Evolutionary conservation across 1,140 invertebrate species (phyloP), one percentile per base, ranked within the genome.

Genomic region (Drosophila saltans): DNA sequence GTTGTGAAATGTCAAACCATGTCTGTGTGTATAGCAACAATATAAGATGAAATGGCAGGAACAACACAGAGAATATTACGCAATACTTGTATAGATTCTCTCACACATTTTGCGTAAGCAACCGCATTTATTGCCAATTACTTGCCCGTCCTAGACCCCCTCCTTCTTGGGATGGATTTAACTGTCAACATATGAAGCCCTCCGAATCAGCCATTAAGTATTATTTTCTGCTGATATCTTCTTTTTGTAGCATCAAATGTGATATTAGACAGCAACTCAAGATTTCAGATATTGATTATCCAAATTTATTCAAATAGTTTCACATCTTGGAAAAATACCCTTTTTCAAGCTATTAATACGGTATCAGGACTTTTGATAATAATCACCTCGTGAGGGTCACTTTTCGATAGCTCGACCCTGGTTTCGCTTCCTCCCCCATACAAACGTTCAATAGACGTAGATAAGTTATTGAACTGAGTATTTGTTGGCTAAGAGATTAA

Each of bases 401-500:
- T 52, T 52, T 10, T 11, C 21, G 21, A 80, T 80, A 62, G 59
- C 55, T 52, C 65, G 72, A 41, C 74, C 66, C 64, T 76, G 39
- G 45, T 55, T 76, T 68, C 66, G 66, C 72, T 83, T 86, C 71
- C 78, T 78, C 72, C 43, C 70, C 68, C 68, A 56, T 77, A 68
- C 66, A 74, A 33, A 63, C 56, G 70, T 68, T 58, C 57, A 41
- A 39, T 57, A 59, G 52, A 78, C 80, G 73, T 89, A 89, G 84
- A 77, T 88, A 80, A 84, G 71, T 75, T 80, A 74, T 75, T 73
- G 77, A 89, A 89, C 84, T 84, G 79, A 73, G 65, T 57, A 62
- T 69, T 79, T 60, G 63, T 43, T 57, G 59, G 70, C 67, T 88
- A 80, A 86, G 83, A 88, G 89, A 80, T 70, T 63, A 58, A 24